These are phyloP conservation scores for Excalfactoria chinensis DNA, from an alignment of 2,113 vertebrate species.

Conservation along the genomic window DNA sequence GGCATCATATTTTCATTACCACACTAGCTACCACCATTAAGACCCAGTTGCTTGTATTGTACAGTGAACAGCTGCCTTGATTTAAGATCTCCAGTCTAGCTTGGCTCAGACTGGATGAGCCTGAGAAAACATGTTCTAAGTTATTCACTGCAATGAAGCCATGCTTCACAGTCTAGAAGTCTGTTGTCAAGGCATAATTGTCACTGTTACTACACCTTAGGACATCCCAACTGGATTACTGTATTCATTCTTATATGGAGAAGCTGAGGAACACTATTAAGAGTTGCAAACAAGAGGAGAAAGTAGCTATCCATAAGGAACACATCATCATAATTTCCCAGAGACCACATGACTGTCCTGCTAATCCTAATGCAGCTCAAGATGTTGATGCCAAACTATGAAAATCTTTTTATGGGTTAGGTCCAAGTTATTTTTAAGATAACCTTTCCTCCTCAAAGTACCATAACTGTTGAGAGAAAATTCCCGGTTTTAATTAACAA, in stretches of 20 bases:
- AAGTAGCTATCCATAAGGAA: not conserved
- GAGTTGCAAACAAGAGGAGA: not conserved
- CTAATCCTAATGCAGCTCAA: not conserved
- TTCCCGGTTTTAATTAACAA: constrained; percentile 21
- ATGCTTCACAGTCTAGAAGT: not conserved
- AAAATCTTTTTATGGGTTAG: not conserved
- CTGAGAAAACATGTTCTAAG: not conserved
- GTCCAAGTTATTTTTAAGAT: not conserved
- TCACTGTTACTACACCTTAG: constrained; percentile 27
- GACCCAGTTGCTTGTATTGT: not conserved
- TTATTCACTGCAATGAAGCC: constrained; percentile 35
- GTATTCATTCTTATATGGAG: constrained; percentile 45
- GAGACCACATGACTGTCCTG: not conserved
- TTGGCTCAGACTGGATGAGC: not conserved
- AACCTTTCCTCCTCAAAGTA: not conserved
- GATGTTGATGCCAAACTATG: not conserved
- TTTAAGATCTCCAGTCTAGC: not conserved
- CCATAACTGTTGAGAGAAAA: not conserved
- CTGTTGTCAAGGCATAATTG: constrained; percentile 40
- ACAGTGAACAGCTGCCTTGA: not conserved
- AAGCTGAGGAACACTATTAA: constrained; percentile 21
- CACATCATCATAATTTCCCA: not conserved
- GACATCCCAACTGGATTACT: constrained; percentile 22
- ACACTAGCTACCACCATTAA: not conserved
- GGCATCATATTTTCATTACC: not conserved